Conservation (phyloP, 2,888 invertebrate species). For the Lumbricus terrestris region DNA sequence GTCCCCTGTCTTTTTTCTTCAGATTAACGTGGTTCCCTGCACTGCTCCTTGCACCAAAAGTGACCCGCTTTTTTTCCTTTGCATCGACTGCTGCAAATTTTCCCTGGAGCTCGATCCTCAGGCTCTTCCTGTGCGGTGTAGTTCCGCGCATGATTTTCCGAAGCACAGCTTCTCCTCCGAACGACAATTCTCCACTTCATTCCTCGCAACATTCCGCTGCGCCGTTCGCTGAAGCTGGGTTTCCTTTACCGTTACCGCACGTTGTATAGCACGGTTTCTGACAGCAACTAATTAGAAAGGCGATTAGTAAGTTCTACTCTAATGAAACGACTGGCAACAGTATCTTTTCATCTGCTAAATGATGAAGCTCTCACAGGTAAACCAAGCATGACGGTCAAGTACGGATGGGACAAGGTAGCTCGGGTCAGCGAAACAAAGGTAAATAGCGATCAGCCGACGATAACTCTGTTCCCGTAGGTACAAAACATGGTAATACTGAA, state of each 20-base stretch:
- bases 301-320: not conserved
- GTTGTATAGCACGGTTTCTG: not conserved
- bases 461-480: slow-evolving; percentile 3
- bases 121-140: not conserved
- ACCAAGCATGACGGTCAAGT: not conserved
- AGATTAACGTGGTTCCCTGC: not conserved
- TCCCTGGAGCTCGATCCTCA: not conserved
- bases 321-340: not conserved
- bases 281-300: not conserved
- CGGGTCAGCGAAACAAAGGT: not conserved
- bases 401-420: not conserved
- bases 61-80: not conserved
- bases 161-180: not conserved
- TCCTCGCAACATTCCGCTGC: not conserved
- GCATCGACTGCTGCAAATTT: not conserved
- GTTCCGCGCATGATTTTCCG: not conserved
- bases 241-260: not conserved
- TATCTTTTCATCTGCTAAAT: not conserved
- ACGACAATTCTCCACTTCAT: not conserved
- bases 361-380: not conserved
- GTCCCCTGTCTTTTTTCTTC: too few relatives aligned
- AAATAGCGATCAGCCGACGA: not conserved
- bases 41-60: not conserved
- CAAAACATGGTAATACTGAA: not conserved
- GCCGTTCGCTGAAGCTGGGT: not conserved